Conservation (phyloP, 2,113 vertebrate genomes). For the Ariopsis seemanni region DNA sequence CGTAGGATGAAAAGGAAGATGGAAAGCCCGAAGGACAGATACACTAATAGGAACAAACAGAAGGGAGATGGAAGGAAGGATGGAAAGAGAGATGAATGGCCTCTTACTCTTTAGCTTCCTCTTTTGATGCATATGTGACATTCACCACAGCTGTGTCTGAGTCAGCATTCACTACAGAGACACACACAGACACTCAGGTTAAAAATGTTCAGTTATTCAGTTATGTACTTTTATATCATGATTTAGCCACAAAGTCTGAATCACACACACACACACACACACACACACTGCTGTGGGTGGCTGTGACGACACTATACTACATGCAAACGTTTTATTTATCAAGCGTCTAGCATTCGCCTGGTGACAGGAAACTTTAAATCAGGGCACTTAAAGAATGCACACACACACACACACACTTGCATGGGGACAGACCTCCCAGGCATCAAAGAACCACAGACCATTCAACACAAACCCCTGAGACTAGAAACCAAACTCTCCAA, state of each 20-base stretch:
- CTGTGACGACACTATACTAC: slow-evolving; percentile 25
- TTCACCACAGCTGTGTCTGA: slow-evolving; percentile 95
- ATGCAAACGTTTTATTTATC: slow-evolving; percentile 28
- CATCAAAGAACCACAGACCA: slow-evolving; percentile 43
- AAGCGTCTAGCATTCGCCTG: slow-evolving; percentile 21
- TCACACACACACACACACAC: slow-evolving; percentile 20
- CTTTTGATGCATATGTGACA: slow-evolving; percentile 89
- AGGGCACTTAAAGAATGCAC: slow-evolving; percentile 16
- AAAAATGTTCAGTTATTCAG: slow-evolving; percentile 7
- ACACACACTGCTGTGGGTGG: slow-evolving; percentile 7
- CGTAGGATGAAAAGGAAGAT: not conserved
- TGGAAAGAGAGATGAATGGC: slow-evolving; percentile 25
- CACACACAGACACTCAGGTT: slow-evolving; percentile 12
- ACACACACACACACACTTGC: not conserved
- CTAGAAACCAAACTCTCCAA: slow-evolving; percentile 28
- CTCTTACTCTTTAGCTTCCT: slow-evolving; percentile 92
- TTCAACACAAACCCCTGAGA: slow-evolving; percentile 21
- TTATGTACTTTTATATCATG: not conserved
- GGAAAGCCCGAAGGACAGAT: not conserved
- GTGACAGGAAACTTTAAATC: slow-evolving; percentile 45
- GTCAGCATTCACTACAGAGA: slow-evolving; percentile 86
- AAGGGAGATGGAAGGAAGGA: slow-evolving; percentile 18
- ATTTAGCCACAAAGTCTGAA: not conserved
- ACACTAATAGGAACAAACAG: not conserved
- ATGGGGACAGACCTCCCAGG: slow-evolving; percentile 34